A percentile compares a stretch with the other conserved stretches of the same genome.
Conservation (phyloP, 2,797 vertebrate genomes). For the Spatula versicolor region DNA sequence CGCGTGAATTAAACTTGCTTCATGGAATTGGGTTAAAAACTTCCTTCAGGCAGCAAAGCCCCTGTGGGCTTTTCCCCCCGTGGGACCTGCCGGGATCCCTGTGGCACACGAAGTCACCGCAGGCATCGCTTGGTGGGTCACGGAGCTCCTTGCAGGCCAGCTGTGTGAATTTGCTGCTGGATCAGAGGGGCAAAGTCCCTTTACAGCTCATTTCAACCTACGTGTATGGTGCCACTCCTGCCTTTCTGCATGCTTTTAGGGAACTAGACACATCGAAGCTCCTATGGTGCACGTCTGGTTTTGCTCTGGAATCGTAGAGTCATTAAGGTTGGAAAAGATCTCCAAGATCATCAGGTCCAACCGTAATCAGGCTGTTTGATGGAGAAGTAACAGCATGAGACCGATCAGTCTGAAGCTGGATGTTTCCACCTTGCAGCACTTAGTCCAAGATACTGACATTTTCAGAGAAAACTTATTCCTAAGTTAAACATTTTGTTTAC, state of each 20-base stretch:
- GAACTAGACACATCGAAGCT: fast-evolving
- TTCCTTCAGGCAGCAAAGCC: not conserved
- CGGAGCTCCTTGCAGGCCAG: fast-evolving
- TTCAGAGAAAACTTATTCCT: not conserved
- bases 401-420: not conserved
- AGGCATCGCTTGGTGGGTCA: not conserved
- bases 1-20: fast-evolving
- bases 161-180: not conserved
- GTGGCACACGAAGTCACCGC: fast-evolving
- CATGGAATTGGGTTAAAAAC: fast-evolving
- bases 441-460: not conserved
- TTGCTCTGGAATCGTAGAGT: not conserved
- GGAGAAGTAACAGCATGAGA: not conserved
- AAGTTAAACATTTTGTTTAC: fast-evolving
- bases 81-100: not conserved
- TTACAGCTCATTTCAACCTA: fast-evolving
- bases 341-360: too few relatives aligned
- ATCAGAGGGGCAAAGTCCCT: not conserved
- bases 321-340: too few relatives aligned
- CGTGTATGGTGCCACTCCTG: not conserved
- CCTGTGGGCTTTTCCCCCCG: not conserved
- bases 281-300: fast-evolving
- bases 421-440: fast-evolving
- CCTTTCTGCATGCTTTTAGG: not conserved
- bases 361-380: not conserved